A percentile compares a stretch with the other conserved stretches of the same genome.
Evolutionary conservation across 35 echinoderm and acorn worm species (phyloP).

Genomic region (Heliocidaris erythrogramma): DNA sequence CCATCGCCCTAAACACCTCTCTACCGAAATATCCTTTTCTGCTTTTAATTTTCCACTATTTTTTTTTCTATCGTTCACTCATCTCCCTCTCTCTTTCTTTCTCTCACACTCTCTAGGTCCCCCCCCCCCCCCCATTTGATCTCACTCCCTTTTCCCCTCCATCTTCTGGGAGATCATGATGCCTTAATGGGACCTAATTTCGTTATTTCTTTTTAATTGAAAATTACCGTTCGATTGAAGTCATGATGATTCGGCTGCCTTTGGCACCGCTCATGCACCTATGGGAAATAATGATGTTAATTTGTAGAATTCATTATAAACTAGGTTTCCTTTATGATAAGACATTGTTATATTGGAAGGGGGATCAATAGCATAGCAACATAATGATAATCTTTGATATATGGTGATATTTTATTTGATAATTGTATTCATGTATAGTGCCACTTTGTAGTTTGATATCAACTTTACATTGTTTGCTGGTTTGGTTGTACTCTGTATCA

Average conservation of each 20-base stretch:
- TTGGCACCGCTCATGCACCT: not conserved
- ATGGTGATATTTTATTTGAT: too few species aligned
- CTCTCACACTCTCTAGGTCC: too few species aligned
- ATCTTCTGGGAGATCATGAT: not conserved
- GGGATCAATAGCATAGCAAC: not conserved
- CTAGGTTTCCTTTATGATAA: not conserved
- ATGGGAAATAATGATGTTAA: constrained; percentile 3
- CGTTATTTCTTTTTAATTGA: not conserved
- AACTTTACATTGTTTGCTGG: too few species aligned
- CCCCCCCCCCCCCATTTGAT: not conserved
- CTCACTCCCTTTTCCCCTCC: not conserved
- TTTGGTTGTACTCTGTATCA: too few species aligned
- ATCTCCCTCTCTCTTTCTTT: too few species aligned
- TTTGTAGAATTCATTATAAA: not conserved
- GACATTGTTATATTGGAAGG: not conserved
- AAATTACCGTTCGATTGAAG: not conserved
- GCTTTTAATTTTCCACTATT: too few species aligned
- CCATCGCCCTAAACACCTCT: too few species aligned
- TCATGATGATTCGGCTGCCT: not conserved
- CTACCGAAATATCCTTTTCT: too few species aligned
- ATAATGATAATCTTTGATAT: not conserved
- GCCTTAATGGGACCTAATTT: not conserved
- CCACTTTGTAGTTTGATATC: too few species aligned
- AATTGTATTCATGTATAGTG: too few species aligned
- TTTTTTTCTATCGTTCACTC: too few species aligned